Percentiles rank a stretch among this genome's conserved stretches.
phyloP scores from a whole-genome alignment of 2,113 vertebrate species.

The Hoplias malabaricus region DNA sequence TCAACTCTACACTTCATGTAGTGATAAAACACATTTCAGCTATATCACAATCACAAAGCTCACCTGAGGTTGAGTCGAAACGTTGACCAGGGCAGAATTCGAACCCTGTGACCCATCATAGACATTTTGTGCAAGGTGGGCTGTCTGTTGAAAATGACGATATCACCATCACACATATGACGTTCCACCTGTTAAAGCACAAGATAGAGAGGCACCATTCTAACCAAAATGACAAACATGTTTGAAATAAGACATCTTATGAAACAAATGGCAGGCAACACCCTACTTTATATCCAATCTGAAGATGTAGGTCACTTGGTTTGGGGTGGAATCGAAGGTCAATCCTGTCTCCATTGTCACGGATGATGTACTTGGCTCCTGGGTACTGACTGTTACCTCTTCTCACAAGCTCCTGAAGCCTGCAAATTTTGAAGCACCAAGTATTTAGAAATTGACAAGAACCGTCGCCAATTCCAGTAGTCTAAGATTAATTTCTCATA shows the following conservation, averaged over 20 bases:
- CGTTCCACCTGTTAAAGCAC: constrained; percentile 83
- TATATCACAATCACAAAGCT: too few species aligned
- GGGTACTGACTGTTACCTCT: constrained; percentile 94
- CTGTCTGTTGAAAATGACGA: constrained; percentile 95
- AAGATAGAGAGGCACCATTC: neutral
- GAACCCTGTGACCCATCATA: constrained; percentile 97
- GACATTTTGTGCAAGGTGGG: constrained; percentile 98
- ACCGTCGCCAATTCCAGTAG: too few species aligned
- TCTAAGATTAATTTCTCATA: too few species aligned
- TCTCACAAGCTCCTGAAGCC: constrained; percentile 89
- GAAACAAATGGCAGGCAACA: neutral
- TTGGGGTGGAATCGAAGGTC: constrained; percentile 93
- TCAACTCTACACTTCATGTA: too few species aligned
- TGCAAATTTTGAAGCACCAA: constrained; percentile 41
- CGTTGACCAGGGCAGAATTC: constrained; percentile 95
- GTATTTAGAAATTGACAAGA: neutral
- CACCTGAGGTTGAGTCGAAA: constrained; percentile 94
- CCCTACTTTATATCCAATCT: constrained; percentile 90
- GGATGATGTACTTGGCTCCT: constrained; percentile 93
- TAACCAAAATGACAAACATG: neutral
- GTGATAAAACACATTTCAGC: too few species aligned
- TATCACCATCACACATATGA: constrained; percentile 96
- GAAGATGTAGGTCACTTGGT: constrained; percentile 91
- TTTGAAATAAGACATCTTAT: neutral
- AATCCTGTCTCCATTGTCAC: constrained; percentile 90